Conservation (phyloP, 2,797 vertebrate species). For the Falco biarmicus region DNA sequence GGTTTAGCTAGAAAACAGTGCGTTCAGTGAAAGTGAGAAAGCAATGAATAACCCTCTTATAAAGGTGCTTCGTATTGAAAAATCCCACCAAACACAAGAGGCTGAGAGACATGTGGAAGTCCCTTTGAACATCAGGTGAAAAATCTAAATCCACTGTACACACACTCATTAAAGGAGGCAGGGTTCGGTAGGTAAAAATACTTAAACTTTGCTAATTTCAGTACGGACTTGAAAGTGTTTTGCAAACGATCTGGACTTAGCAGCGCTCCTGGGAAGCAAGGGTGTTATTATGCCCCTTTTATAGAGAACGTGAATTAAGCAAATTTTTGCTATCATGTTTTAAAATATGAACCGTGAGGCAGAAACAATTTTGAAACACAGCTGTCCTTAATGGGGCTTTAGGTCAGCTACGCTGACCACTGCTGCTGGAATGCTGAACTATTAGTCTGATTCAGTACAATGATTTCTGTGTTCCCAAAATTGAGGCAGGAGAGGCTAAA, state of each 20-base stretch:
- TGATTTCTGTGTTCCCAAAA: neutral
- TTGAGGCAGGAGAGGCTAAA: neutral
- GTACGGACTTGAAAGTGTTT: neutral
- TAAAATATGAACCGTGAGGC: neutral
- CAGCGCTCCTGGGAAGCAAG: neutral
- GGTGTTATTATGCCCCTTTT: neutral
- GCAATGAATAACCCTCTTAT: conserved; percentile 27
- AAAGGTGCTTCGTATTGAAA: neutral
- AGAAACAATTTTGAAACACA: neutral
- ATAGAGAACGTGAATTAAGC: neutral
- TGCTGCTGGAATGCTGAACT: neutral
- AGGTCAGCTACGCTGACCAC: neutral
- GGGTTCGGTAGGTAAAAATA: conserved; percentile 21
- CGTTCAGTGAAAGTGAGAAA: neutral
- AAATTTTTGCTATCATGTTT: neutral
- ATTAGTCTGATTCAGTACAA: neutral
- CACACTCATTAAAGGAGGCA: neutral
- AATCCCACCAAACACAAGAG: conserved; percentile 6
- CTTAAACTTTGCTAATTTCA: conserved; percentile 1
- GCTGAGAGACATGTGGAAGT: neutral
- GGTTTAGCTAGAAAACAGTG: conserved; percentile 11
- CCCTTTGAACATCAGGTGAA: conserved; percentile 22
- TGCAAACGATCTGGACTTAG: neutral
- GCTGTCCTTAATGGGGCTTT: neutral
- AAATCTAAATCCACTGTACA: conserved; percentile 14